Evolutionary conservation across 1,140 invertebrate genomes (phyloP).

Genomic region (Zaprionus inermis): DNA sequence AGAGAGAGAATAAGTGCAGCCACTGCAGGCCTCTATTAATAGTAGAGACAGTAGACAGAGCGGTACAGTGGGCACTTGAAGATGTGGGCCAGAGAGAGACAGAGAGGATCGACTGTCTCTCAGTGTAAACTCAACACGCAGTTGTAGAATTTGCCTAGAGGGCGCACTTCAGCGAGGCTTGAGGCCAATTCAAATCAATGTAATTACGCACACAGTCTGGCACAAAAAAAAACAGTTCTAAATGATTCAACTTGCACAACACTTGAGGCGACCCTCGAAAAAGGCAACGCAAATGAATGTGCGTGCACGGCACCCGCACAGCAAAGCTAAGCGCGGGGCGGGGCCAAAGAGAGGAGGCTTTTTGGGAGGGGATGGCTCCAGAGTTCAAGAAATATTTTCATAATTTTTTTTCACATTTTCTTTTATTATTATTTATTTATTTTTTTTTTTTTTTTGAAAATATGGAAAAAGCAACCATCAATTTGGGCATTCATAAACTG

Average conservation of each 20-base stretch:
- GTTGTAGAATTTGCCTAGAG: slow-evolving; percentile 31
- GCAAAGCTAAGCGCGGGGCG: not conserved
- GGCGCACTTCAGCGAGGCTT: slow-evolving; percentile 2
- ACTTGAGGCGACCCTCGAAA: slow-evolving; percentile 57
- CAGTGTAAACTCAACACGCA: slow-evolving; percentile 10
- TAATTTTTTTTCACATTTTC: slow-evolving; percentile 11
- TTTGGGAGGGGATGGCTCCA: too few relatives aligned
- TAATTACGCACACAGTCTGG: slow-evolving; percentile 20
- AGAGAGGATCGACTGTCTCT: not conserved
- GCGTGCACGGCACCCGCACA: slow-evolving; percentile 45
- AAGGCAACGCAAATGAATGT: slow-evolving; percentile 60
- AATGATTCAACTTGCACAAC: slow-evolving; percentile 69
- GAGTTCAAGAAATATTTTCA: slow-evolving; percentile 22
- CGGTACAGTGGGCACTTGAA: too few relatives aligned
- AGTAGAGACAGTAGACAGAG: not conserved
- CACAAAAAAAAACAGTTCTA: slow-evolving; percentile 38
- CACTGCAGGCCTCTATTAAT: slow-evolving; percentile 9
- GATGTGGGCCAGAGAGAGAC: slow-evolving; percentile 12
- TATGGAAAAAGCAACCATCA: slow-evolving; percentile 21
- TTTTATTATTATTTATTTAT: not conserved
- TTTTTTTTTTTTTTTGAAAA: slow-evolving; percentile 7
- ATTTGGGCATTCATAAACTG: slow-evolving; percentile 55
- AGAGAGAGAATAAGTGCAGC: not conserved
- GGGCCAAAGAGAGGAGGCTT: not conserved
- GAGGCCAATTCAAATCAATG: slow-evolving; percentile 37